These are phyloP conservation scores for Apamea epomidion DNA, from an alignment of 2,888 invertebrate species.

Conservation along the genomic window DNA sequence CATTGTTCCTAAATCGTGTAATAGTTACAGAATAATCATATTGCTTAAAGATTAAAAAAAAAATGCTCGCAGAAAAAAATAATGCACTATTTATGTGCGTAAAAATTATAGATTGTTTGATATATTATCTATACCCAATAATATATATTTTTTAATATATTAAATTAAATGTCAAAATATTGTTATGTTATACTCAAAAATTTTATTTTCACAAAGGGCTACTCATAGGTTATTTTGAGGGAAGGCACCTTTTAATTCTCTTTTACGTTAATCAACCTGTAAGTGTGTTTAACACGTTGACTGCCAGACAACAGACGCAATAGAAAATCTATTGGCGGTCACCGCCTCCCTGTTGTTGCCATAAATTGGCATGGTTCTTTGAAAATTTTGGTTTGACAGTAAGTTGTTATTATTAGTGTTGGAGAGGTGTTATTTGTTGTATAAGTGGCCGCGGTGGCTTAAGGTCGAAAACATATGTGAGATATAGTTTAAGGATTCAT, in stretches of 20 bases:
- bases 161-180: conserved; percentile 61
- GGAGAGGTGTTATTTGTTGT: too few relatives aligned
- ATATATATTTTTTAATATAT: conserved; percentile 47
- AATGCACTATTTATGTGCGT: conserved; percentile 79
- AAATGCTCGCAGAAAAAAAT: conserved; percentile 77
- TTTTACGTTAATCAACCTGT: not conserved
- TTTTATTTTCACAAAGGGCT: conserved; percentile 17
- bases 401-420: too few relatives aligned
- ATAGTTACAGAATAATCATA: conserved; percentile 71
- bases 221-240: not conserved
- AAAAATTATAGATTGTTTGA: conserved; percentile 68
- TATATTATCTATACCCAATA: conserved; percentile 62
- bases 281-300: not conserved
- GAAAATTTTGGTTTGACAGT: too few relatives aligned
- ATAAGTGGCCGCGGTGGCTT: not conserved
- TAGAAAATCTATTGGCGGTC: too few relatives aligned
- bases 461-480: not conserved
- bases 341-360: too few relatives aligned
- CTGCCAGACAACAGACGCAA: too few relatives aligned
- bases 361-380: too few relatives aligned
- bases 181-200: conserved; percentile 51
- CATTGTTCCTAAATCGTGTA: conserved; percentile 79
- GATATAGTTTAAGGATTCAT: not conserved
- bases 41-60: conserved; percentile 69
- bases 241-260: not conserved